Conservation (phyloP, 2,888 invertebrate species). For the Lycocerus yunnanus region DNA sequence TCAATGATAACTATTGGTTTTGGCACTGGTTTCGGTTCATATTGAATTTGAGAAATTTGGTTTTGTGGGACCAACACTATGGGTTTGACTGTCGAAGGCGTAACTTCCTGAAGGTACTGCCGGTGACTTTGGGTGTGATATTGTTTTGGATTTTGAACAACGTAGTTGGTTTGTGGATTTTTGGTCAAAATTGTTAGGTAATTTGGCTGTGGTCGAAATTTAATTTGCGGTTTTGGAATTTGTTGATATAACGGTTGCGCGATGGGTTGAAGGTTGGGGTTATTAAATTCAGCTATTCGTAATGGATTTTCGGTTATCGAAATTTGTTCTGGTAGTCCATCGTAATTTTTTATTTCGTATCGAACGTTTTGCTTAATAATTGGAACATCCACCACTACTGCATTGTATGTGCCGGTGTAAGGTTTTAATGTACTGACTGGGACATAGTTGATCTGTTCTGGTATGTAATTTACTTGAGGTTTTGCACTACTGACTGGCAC, state of each 20-base stretch:
- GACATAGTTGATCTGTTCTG: conserved; percentile 18
- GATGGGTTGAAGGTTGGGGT: conserved; percentile 9
- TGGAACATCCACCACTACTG: conserved; percentile 49
- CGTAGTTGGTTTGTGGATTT: conserved; percentile 17
- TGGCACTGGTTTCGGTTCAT: background rate
- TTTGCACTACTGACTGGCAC: conserved; percentile 3
- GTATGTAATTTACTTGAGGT: conserved; percentile 32
- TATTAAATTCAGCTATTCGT: conserved; percentile 6
- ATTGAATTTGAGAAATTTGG: conserved; percentile 8
- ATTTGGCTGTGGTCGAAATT: conserved; percentile 23
- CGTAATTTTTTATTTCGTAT: conserved; percentile 1
- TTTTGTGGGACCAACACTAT: conserved; percentile 9
- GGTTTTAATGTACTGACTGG: conserved; percentile 39
- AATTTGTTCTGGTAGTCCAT: conserved; percentile 8
- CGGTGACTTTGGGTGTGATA: conserved; percentile 19
- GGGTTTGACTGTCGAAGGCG: conserved; percentile 6
- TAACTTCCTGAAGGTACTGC: conserved; percentile 21
- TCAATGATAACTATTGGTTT: conserved; percentile 13
- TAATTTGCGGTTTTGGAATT: background rate
- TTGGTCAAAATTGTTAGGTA: conserved; percentile 23
- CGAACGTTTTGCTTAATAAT: background rate
- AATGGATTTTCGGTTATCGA: conserved; percentile 12
- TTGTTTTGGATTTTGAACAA: conserved; percentile 16
- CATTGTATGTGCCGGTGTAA: conserved; percentile 49
- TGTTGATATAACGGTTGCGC: conserved; percentile 2